These are phyloP conservation scores for Heliconius erato DNA, from an alignment of 2,888 invertebrate genomes.

Conservation along the genomic window DNA sequence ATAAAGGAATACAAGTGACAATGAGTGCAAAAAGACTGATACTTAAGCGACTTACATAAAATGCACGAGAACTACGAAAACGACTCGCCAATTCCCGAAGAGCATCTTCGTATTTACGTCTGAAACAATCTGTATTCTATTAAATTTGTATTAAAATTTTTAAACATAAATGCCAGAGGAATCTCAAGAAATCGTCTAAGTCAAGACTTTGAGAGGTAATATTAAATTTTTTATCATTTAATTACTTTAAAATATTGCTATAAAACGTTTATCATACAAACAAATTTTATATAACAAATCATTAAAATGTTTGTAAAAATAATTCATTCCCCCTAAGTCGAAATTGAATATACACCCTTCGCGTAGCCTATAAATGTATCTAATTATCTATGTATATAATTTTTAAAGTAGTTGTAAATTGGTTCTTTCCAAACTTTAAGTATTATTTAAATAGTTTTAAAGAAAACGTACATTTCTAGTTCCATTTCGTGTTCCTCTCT, in stretches of 20 bases:
- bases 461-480: conserved; percentile 58
- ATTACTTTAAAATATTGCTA: too few relatives aligned
- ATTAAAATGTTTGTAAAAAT: not conserved
- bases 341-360: too few relatives aligned
- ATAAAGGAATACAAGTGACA: too few relatives aligned
- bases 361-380: too few relatives aligned
- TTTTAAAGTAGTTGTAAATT: not conserved
- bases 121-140: conserved; percentile 55
- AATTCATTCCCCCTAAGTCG: not conserved
- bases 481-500: conserved; percentile 62
- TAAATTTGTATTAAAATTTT: too few relatives aligned
- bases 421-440: conserved; percentile 14
- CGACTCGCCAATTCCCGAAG: conserved; percentile 68
- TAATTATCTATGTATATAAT: not conserved
- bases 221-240: not conserved
- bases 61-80: conserved; percentile 64
- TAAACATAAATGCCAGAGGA: too few relatives aligned
- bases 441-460: not conserved
- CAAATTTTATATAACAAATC: too few relatives aligned
- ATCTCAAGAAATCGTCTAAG: too few relatives aligned
- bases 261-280: too few relatives aligned
- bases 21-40: not conserved
- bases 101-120: conserved; percentile 68
- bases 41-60: conserved; percentile 60
- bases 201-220: not conserved